Conservation (phyloP, 2,888 invertebrate species). For the Prosapia bicincta region DNA sequence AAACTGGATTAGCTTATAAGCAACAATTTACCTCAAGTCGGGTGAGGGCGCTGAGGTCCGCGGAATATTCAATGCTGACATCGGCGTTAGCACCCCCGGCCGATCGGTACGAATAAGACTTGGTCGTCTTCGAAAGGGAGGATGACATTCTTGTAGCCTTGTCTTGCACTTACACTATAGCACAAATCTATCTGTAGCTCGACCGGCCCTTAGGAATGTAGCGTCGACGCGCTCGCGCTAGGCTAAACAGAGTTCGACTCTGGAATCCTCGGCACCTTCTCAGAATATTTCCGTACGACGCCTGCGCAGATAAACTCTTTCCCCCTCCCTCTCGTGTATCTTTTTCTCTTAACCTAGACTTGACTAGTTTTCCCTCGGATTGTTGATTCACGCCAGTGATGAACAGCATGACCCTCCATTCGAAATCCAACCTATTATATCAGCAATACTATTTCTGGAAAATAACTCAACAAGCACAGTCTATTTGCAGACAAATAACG, state of each 20-base stretch:
- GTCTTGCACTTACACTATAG: slow-evolving; percentile 19
- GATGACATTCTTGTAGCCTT: slow-evolving; percentile 39
- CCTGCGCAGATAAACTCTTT: slow-evolving; percentile 10
- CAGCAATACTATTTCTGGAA: neutral
- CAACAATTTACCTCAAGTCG: slow-evolving; percentile 94
- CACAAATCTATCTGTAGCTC: slow-evolving; percentile 11
- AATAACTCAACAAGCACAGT: neutral
- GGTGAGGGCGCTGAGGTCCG: slow-evolving; percentile 90
- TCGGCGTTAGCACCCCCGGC: slow-evolving; percentile 73
- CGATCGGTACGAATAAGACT: slow-evolving; percentile 84
- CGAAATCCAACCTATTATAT: neutral
- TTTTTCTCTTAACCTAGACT: neutral
- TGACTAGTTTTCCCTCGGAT: neutral
- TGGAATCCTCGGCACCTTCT: slow-evolving; percentile 12
- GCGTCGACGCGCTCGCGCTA: slow-evolving; percentile 15
- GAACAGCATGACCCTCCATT: neutral
- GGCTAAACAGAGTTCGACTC: slow-evolving; percentile 21
- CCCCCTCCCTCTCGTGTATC: slow-evolving; percentile 7
- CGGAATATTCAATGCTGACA: slow-evolving; percentile 92
- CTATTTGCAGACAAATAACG: neutral
- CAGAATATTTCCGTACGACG: slow-evolving; percentile 1
- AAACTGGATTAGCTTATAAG: neutral
- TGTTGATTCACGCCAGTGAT: neutral
- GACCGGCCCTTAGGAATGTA: slow-evolving; percentile 19
- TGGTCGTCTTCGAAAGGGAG: slow-evolving; percentile 70